Percentiles rank a stretch among this genome's conserved stretches.
These are phyloP conservation scores for Odontothrips loti DNA, from an alignment of 2,888 invertebrate species.

Conservation along the genomic window DNA sequence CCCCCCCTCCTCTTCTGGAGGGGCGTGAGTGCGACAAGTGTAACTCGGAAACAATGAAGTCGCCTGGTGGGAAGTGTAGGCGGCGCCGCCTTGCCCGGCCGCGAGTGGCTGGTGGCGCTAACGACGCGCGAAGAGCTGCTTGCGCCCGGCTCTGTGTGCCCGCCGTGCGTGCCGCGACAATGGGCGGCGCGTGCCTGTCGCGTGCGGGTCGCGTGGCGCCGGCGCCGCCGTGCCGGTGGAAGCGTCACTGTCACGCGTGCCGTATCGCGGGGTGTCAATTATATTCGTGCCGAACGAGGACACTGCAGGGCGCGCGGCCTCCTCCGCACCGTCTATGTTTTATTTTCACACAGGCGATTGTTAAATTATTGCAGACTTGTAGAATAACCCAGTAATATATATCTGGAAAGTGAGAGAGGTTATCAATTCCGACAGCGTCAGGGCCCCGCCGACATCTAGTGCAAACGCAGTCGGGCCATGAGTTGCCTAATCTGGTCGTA, in stretches of 20 bases:
- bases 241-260: not conserved
- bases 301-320: not conserved
- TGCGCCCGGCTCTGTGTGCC: too few relatives aligned
- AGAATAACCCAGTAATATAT: too few relatives aligned
- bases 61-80: not conserved
- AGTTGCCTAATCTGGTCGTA: not conserved
- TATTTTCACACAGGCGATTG: not conserved
- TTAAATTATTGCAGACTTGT: too few relatives aligned
- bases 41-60: slow-evolving; percentile 15
- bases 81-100: too few relatives aligned
- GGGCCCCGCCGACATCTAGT: too few relatives aligned
- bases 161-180: slow-evolving; percentile 17
- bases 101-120: not conserved
- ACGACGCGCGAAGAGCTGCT: not conserved
- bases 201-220: not conserved
- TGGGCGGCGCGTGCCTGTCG: not conserved
- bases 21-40: not conserved
- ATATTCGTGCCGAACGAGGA: not conserved
- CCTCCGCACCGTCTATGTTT: not conserved
- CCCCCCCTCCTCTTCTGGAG: not conserved
- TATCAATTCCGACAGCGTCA: too few relatives aligned
- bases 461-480: not conserved
- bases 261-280: not conserved
- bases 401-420: too few relatives aligned
- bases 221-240: not conserved